phyloP scores from a whole-genome alignment of 2,113 vertebrate genomes.

The Microcebus tavaratra region DNA sequence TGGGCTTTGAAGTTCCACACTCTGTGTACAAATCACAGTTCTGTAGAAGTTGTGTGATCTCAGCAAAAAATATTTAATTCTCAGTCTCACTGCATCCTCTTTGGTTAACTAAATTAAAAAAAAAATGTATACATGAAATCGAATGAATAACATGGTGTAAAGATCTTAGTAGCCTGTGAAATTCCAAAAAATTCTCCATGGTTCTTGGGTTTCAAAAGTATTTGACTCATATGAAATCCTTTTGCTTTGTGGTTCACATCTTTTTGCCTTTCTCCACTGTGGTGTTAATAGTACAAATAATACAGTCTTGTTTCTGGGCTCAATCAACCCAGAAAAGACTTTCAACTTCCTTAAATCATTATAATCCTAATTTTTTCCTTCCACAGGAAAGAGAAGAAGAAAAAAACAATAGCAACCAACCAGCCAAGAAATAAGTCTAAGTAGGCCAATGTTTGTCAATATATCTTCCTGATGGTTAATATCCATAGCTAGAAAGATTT shows the following conservation, averaged over 20 bases:
- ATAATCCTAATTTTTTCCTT: background rate
- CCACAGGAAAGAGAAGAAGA: background rate
- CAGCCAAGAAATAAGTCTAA: background rate
- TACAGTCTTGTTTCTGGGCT: background rate
- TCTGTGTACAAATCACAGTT: constrained; percentile 30
- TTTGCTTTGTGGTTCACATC: background rate
- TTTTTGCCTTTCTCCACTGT: background rate
- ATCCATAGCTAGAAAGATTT: background rate
- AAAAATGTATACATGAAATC: background rate
- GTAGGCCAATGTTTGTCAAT: background rate
- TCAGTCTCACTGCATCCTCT: background rate
- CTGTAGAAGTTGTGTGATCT: constrained; percentile 20
- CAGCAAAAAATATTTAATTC: background rate
- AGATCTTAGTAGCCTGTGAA: constrained; percentile 28
- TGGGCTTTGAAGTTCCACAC: constrained; percentile 14
- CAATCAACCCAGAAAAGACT: background rate
- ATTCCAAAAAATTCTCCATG: background rate
- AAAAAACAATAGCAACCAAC: background rate
- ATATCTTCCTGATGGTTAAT: background rate
- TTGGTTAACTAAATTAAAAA: constrained; percentile 16
- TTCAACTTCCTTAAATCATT: background rate
- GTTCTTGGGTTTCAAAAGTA: background rate
- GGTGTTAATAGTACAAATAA: background rate
- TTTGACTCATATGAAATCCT: background rate
- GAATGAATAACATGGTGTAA: constrained; percentile 17